These are phyloP conservation scores for Standfussiana lucernea DNA, from an alignment of 2,888 invertebrate species.

Conservation along the genomic window DNA sequence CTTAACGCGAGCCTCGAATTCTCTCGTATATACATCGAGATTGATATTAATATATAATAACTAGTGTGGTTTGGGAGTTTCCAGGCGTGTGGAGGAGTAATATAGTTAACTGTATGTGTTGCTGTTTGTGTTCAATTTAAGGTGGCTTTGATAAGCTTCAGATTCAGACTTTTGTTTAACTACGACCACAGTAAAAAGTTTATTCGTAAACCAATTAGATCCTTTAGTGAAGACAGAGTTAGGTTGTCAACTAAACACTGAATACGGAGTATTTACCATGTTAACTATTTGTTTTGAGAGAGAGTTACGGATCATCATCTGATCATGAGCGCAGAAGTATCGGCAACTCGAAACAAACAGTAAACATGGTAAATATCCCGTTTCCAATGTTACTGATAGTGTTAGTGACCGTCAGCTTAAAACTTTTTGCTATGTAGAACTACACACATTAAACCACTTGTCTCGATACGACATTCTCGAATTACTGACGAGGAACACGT, in stretches of 20 bases:
- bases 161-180: neutral
- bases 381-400: too few species aligned
- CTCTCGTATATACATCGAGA: constrained; percentile 64
- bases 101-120: constrained; percentile 12
- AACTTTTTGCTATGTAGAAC: neutral
- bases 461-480: neutral
- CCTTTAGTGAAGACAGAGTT: neutral
- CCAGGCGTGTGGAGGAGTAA: constrained; percentile 38
- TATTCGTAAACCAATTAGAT: neutral
- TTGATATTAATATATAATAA: constrained; percentile 75
- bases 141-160: neutral
- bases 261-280: too few species aligned
- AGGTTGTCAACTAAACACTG: neutral
- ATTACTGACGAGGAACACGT: neutral
- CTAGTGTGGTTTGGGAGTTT: constrained; percentile 65
- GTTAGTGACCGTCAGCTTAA: too few species aligned
- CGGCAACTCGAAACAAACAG: too few species aligned
- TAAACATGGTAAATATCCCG: too few species aligned
- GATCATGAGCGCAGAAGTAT: too few species aligned
- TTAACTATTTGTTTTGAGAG: too few species aligned
- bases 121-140: constrained; percentile 27
- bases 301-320: too few species aligned
- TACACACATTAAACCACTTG: neutral
- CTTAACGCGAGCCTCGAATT: constrained; percentile 55
- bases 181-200: neutral